Evolutionary conservation across 2,888 invertebrate genomes (phyloP).

Genomic region (Chloroclysta siterata): DNA sequence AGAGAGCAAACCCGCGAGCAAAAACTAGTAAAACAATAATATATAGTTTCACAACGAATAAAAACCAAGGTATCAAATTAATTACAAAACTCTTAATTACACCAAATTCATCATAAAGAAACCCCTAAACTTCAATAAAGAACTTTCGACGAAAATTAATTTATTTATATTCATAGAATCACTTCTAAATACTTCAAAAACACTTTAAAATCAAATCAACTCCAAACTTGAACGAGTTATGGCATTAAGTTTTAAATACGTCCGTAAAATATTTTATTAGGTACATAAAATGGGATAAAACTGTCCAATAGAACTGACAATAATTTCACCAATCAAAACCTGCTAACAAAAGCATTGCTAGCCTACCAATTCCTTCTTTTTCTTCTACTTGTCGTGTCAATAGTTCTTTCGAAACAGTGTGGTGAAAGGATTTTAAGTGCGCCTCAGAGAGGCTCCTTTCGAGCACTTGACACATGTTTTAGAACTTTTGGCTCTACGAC

Average conservation of each 20-base stretch:
- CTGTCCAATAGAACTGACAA: slow-evolving; percentile 4
- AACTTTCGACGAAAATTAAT: slow-evolving; percentile 12
- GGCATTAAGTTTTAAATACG: slow-evolving; percentile 6
- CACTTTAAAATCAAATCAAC: slow-evolving; percentile 28
- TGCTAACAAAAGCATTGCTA: neutral
- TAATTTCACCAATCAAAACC: neutral
- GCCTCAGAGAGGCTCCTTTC: no score
- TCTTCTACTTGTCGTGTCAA: no score
- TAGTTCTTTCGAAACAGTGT: no score
- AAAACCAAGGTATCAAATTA: neutral
- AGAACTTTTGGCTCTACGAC: no score
- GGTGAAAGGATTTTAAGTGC: no score
- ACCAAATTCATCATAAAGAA: neutral
- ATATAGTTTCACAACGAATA: neutral
- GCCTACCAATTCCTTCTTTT: no score
- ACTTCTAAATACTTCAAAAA: slow-evolving; percentile 10
- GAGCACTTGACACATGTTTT: no score
- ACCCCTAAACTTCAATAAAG: neutral
- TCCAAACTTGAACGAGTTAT: slow-evolving; percentile 21
- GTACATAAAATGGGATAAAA: slow-evolving; percentile 3
- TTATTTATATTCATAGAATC: slow-evolving; percentile 6
- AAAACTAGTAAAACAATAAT: no score
- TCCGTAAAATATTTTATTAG: slow-evolving; percentile 11
- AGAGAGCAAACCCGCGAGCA: no score
- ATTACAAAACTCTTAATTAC: neutral